These are phyloP conservation scores for Ypsolopha scabrella DNA, from an alignment of 2,888 invertebrate genomes.

Conservation along the genomic window DNA sequence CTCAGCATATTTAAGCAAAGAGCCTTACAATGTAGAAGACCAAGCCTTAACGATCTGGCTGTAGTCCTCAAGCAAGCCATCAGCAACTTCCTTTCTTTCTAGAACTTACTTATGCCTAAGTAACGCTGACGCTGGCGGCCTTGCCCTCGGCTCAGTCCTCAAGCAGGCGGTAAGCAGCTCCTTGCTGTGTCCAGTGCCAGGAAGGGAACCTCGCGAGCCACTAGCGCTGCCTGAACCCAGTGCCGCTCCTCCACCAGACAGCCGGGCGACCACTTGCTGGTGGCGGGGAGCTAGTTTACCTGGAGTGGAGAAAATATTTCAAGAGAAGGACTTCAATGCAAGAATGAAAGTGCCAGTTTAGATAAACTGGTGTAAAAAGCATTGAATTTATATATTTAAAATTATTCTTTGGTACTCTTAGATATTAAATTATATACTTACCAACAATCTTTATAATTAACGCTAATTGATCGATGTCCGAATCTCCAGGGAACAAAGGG, in stretches of 20 bases:
- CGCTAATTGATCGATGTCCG: conserved; percentile 89
- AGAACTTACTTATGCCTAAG: conserved; percentile 66
- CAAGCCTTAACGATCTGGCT: too few species aligned
- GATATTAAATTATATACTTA: conserved; percentile 27
- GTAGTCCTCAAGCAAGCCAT: too few species aligned
- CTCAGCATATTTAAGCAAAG: too few species aligned
- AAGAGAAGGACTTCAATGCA: not conserved
- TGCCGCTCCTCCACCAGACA: conserved; percentile 46
- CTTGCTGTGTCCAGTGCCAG: conserved; percentile 38
- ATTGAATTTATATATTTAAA: too few species aligned
- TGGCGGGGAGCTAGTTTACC: conserved; percentile 59
- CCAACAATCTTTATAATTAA: conserved; percentile 85
- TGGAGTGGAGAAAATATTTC: conserved; percentile 14
- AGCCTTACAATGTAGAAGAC: too few species aligned
- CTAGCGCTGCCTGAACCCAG: conserved; percentile 17
- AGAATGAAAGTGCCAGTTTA: not conserved
- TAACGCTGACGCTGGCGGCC: conserved; percentile 74
- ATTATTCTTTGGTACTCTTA: too few species aligned
- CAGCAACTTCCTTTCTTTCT: too few species aligned
- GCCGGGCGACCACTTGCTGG: conserved; percentile 54
- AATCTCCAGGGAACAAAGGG: conserved; percentile 89
- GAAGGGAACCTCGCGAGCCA: conserved; percentile 23
- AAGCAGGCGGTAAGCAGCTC: conserved; percentile 67
- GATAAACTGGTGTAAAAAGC: not conserved
- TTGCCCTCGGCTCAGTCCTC: conserved; percentile 73